phyloP scores from a whole-genome alignment of 2,888 invertebrate genomes.

The Xylota sylvarum region DNA sequence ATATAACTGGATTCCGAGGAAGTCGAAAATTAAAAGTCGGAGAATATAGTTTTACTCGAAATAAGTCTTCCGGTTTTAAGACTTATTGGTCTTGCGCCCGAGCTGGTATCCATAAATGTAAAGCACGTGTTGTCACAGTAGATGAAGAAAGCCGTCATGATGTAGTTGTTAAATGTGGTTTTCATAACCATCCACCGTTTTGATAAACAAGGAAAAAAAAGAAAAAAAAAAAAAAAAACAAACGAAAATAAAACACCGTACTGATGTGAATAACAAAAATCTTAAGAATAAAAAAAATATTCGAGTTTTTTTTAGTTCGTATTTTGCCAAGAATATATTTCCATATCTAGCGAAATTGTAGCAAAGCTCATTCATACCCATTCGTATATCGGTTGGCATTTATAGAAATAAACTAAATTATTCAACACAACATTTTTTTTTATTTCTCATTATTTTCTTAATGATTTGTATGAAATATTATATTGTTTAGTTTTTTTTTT shows the following conservation, averaged over 20 bases:
- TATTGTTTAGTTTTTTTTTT: constrained; percentile 18
- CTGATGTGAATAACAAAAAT: constrained; percentile 25
- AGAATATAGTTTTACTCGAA: constrained; percentile 84
- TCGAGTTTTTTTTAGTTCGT: constrained; percentile 18
- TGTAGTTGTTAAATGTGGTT: constrained; percentile 84
- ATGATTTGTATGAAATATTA: not conserved
- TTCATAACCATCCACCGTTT: constrained; percentile 85
- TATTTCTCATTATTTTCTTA: constrained; percentile 1
- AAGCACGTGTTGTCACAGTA: constrained; percentile 84
- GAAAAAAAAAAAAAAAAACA: not conserved
- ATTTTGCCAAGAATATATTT: constrained; percentile 40
- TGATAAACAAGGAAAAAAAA: constrained; percentile 65
- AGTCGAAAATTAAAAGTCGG: constrained; percentile 85
- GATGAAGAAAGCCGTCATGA: constrained; percentile 82
- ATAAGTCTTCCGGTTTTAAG: constrained; percentile 83
- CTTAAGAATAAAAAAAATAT: constrained; percentile 31
- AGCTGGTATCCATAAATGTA: constrained; percentile 84
- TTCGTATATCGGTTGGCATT: constrained; percentile 39
- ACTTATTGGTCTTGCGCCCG: constrained; percentile 85
- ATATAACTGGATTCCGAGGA: constrained; percentile 84
- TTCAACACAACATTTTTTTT: constrained; percentile 21
- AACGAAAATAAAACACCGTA: constrained; percentile 26
- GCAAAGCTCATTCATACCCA: constrained; percentile 1
- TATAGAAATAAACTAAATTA: constrained; percentile 48
- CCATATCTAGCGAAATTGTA: constrained; percentile 43